Evolutionary conservation across 2,797 vertebrate genomes (phyloP), one percentile per base, ranked within the genome.

Genomic region (Taenioides sp.): DNA sequence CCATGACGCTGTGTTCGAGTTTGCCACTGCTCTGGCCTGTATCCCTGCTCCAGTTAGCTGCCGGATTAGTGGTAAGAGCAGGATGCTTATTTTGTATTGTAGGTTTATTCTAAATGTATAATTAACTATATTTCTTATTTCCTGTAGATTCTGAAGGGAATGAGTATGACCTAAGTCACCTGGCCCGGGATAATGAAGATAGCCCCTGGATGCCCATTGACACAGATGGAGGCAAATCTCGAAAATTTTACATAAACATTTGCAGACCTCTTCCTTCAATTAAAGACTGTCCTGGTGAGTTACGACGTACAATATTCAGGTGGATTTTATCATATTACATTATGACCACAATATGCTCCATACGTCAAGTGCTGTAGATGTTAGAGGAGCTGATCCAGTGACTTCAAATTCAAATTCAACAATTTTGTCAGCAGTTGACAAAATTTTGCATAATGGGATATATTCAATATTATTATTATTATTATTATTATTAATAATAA

Each of bases 81-180:
- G 52, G 28, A 18, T 14, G 14, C 6, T 10, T 16, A 43, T 25
- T 47, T 23, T 55, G 9, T 7, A 59, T 59, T 17, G 3, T 57
- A 16, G 10, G 7, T 47, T 60, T 20, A 22, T 28, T 55, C 31
- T 57, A 25, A 23, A 55, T 16, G 18, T 22, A 37, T 28, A 14
- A 5, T 18, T 18, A 27, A 28, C 1, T 16, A 2, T 12, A 55
- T 55, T 20, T 18, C 25, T 1, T 55, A 69, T 50, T 5, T 63
- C 81, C 91, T 1, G 40, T 80, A 99, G 98, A 99, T 92, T 57
- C 86, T 17, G 93, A 91, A 0, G 97, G 97, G 7, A 97, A 97
- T 0, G 94, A 96, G 81, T 99, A 99, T 9, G 97, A 99, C 77
- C 91, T 99, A 74, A 96, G 95, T 61, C 95, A 92, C 83, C 89